phyloP scores from a whole-genome alignment of 2,888 invertebrate genomes.

The Alentia gelatinosa region DNA sequence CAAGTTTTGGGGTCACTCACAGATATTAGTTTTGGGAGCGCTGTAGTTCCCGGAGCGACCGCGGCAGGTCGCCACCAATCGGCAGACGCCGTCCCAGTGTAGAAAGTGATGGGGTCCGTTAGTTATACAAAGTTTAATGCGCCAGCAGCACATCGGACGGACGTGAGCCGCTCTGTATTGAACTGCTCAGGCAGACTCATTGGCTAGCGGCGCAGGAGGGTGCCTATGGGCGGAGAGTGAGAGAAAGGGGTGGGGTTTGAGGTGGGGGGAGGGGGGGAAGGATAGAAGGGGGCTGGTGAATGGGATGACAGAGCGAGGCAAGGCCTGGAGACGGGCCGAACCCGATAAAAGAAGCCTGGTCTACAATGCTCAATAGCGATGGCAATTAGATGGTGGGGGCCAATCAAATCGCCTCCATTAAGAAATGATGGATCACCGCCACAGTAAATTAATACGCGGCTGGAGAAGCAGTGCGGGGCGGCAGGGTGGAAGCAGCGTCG shows the following conservation, averaged over 20 bases:
- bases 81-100: not conserved
- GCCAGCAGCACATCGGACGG: not conserved
- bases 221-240: too few species aligned
- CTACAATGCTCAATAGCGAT: slow-evolving; percentile 45
- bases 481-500: not conserved
- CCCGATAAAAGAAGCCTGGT: slow-evolving; percentile 9
- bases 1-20: not conserved
- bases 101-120: not conserved
- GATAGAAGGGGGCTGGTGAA: not conserved
- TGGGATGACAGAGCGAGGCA: not conserved
- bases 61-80: not conserved
- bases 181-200: not conserved
- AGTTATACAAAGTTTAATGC: slow-evolving; percentile 40
- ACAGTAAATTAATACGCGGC: slow-evolving; percentile 27
- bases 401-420: slow-evolving; percentile 45
- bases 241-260: too few species aligned
- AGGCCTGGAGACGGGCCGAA: not conserved
- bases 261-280: not conserved
- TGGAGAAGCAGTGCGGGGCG: not conserved
- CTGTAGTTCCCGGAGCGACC: not conserved
- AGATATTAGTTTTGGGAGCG: not conserved
- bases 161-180: not conserved
- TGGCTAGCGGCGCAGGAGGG: too few species aligned
- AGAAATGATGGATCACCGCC: slow-evolving; percentile 27
- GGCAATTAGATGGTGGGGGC: slow-evolving; percentile 39